Conservation (phyloP, 1,140 invertebrate genomes). For the Chrysoperla carnea region DNA sequence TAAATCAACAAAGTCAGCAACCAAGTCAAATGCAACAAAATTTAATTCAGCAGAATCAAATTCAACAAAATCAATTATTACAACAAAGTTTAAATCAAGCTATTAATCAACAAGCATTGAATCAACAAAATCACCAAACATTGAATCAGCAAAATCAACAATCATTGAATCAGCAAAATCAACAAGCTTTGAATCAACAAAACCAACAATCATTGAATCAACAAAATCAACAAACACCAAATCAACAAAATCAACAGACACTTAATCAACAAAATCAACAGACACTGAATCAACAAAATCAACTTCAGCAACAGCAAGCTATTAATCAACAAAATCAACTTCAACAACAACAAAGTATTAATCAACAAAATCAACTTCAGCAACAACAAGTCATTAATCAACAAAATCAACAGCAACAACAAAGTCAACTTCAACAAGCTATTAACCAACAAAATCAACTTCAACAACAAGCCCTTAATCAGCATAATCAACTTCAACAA, state of each 20-base stretch:
- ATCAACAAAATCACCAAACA: slow-evolving; percentile 14
- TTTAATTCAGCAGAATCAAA: slow-evolving; percentile 12
- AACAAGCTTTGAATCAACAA: slow-evolving; percentile 10
- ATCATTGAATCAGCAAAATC: slow-evolving; percentile 8
- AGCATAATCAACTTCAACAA: slow-evolving; percentile 15
- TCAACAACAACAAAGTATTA: background rate
- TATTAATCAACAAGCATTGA: slow-evolving; percentile 15
- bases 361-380: background rate
- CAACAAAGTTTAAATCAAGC: slow-evolving; percentile 15
- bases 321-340: slow-evolving; percentile 6
- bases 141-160: slow-evolving; percentile 5
- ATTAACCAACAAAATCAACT: background rate
- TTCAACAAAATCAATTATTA: slow-evolving; percentile 13
- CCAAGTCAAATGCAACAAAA: slow-evolving; percentile 6
- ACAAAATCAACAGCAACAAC: slow-evolving; percentile 5
- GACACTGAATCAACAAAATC: background rate
- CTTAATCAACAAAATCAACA: background rate
- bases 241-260: background rate
- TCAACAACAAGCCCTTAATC: slow-evolving; percentile 6
- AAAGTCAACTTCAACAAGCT: background rate
- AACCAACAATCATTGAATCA: no score
- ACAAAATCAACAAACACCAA: slow-evolving; percentile 1
- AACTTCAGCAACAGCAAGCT: slow-evolving; percentile 4
- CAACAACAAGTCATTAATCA: slow-evolving; percentile 6
- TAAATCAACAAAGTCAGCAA: slow-evolving; percentile 18